These are phyloP conservation scores for Peromyscus attwateri DNA, from an alignment of 2,797 vertebrate genomes.

Conservation along the genomic window DNA sequence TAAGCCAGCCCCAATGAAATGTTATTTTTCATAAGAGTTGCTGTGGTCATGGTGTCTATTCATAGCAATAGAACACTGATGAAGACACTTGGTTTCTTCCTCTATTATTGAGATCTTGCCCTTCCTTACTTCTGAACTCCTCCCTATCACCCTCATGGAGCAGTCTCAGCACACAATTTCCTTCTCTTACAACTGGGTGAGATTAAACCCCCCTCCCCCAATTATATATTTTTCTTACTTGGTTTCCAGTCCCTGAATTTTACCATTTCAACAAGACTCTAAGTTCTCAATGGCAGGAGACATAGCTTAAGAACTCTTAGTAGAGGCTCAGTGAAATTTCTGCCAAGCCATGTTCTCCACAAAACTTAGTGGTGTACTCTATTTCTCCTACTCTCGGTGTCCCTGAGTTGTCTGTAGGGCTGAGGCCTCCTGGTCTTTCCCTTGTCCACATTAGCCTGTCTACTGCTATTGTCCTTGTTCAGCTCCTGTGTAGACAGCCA, in stretches of 20 bases:
- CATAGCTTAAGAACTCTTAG: background rate
- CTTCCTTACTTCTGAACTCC: background rate
- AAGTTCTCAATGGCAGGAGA: background rate
- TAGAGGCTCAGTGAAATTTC: slow-evolving; percentile 29
- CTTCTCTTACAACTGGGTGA: background rate
- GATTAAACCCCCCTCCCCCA: background rate
- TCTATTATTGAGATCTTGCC: background rate
- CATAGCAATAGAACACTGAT: background rate
- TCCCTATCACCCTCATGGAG: background rate
- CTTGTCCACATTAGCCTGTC: no score
- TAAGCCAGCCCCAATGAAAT: background rate
- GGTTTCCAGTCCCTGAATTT: background rate
- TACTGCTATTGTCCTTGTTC: background rate
- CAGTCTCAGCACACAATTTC: background rate
- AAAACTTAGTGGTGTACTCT: background rate
- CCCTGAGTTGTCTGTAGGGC: background rate
- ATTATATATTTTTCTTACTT: background rate
- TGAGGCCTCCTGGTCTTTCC: background rate
- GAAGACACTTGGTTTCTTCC: background rate
- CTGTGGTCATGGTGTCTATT: background rate
- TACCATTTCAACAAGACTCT: background rate
- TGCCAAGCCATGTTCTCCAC: background rate
- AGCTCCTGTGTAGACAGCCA: background rate
- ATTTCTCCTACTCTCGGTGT: background rate
- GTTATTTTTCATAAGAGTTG: no score